Base-by-base conservation (phyloP, 2,888 invertebrate genomes). In the Drosophila algonquin region DNA sequence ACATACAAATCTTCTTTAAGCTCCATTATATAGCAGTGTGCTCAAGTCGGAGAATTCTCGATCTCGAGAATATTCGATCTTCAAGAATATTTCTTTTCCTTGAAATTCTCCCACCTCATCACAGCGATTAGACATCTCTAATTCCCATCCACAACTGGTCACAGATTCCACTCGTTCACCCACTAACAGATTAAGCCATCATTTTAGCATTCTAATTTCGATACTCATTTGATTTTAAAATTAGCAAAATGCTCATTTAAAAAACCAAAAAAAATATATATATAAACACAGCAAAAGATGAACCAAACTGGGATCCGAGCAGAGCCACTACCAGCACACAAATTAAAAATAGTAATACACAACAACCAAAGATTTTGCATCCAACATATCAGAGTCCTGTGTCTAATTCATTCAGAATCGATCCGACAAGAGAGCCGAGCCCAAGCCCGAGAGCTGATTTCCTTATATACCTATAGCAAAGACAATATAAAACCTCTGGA, bases 351-450 rank as follows among this genome's bases (percentile, higher is more conserved):
- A 14, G 24, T 54, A 7, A 40, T n/a, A 80, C 89, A 82, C 92
- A 92, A 92, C 92, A 92, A 92, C 92, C 92, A 91, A 92, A 92
- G 90, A 67, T 44, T 45, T 72, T 45, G 52, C 72, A 59, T 52
- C 60, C 63, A 52, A 27, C n/a, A 4, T 63, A 35, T 64, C 52
- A 48, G 61, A 61, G 63, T 81, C 71, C 76, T 12, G 35, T 46
- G 59, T 71, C 64, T 71, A 63, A 80, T 65, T 81, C 84, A 85
- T 63, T 67, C 62, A 81, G 76, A 57, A 58, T 61, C 61, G 50
- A 54, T 48, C 47, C 40, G 52, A 72, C 21, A 10, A 27, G 51
- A 45, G 24, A 63, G 45, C 21, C 35, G 45, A 56, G 55, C 35
- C 21, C 21, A 27, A 56, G 55, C 30, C 50, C 24, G 72, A 72